phyloP scores from a whole-genome alignment of 2,797 vertebrate genomes.

The Iguana delicatissima region DNA sequence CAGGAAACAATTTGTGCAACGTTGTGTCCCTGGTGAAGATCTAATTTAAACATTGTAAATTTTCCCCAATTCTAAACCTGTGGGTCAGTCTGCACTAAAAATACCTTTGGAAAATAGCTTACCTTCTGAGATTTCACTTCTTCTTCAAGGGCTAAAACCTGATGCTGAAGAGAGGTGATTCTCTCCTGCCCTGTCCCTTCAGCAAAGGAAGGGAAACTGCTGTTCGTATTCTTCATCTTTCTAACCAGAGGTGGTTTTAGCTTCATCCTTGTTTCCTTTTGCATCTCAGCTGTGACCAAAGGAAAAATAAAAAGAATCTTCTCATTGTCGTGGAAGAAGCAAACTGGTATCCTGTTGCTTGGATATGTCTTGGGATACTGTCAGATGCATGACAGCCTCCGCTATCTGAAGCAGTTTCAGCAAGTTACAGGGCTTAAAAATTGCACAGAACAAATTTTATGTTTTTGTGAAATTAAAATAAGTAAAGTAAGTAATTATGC shows the following conservation, averaged over 20 bases:
- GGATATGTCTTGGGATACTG: not conserved
- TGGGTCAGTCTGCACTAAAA: not conserved
- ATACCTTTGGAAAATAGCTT: conserved; percentile 36
- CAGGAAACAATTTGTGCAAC: not conserved
- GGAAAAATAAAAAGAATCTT: conserved; percentile 14
- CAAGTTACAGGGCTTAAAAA: not conserved
- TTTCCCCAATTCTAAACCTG: not conserved
- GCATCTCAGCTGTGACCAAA: conserved; percentile 60
- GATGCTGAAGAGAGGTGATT: conserved; percentile 81
- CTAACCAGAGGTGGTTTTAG: conserved; percentile 66
- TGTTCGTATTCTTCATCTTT: conserved; percentile 77
- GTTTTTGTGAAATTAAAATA: not conserved
- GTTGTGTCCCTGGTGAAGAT: not conserved
- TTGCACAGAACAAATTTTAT: not conserved
- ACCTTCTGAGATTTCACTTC: conserved; percentile 95
- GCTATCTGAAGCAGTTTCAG: not conserved
- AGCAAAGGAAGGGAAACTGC: conserved; percentile 71
- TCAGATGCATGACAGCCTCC: not conserved
- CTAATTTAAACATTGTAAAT: not conserved
- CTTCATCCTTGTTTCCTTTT: conserved; percentile 55
- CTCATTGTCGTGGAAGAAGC: conserved; percentile 4
- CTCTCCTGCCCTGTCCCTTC: conserved; percentile 72
- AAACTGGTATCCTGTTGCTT: not conserved
- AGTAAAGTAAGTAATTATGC: not conserved
- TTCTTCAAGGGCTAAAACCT: conserved; percentile 84